Percentiles rank a stretch among this genome's conserved stretches.
phyloP scores from a whole-genome alignment of 1,140 invertebrate genomes.

The Phenacoccus solenopsis region DNA sequence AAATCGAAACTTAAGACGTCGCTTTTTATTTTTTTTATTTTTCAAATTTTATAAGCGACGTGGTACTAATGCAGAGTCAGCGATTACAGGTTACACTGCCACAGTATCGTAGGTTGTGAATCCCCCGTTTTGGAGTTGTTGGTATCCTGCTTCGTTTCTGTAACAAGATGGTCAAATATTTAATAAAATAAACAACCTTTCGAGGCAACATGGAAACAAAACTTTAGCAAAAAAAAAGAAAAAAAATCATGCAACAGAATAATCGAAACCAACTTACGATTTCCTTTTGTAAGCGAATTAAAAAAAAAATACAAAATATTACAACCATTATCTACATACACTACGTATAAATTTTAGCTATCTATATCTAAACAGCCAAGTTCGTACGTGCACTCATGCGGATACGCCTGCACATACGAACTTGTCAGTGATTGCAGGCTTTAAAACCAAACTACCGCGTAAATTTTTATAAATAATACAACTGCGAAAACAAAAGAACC shows the following conservation, averaged over 20 bases:
- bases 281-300: slow-evolving; percentile 6
- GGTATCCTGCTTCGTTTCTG: slow-evolving; percentile 78
- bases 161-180: too few relatives aligned
- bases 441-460: too few relatives aligned
- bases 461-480: too few relatives aligned
- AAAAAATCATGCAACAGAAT: background rate
- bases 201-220: background rate
- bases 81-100: slow-evolving; percentile 84
- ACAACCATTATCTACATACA: background rate
- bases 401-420: too few relatives aligned
- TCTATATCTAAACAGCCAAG: too few relatives aligned
- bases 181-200: slow-evolving; percentile 29
- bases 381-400: too few relatives aligned
- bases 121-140: slow-evolving; percentile 57
- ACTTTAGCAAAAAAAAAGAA: background rate
- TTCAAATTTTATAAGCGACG: background rate
- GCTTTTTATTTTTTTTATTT: background rate
- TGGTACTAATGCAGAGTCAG: background rate
- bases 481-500: too few relatives aligned
- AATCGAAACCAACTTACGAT: background rate
- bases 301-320: slow-evolving; percentile 5
- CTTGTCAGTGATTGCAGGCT: too few relatives aligned
- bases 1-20: background rate
- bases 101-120: slow-evolving; percentile 94
- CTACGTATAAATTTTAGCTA: too few relatives aligned